Conservation (phyloP, 35 echinoderm and acorn worm species). For the Heliocidaris erythrogramma region DNA sequence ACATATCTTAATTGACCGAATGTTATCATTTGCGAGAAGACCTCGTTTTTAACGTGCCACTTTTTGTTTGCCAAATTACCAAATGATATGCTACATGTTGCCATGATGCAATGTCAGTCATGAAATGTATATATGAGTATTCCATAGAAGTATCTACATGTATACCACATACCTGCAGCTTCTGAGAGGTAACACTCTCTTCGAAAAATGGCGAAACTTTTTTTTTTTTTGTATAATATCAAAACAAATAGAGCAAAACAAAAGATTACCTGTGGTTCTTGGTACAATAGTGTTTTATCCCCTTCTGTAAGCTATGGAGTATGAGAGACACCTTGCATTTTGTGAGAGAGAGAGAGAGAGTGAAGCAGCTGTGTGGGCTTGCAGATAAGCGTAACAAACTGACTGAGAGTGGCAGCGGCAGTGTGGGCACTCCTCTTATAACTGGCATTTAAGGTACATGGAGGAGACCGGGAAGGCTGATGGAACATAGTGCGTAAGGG, state of each 20-base stretch:
- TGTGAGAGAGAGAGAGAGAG: not conserved
- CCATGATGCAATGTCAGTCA: too few relatives aligned
- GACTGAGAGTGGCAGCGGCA: not conserved
- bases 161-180: too few relatives aligned
- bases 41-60: too few relatives aligned
- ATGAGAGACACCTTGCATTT: not conserved
- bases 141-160: too few relatives aligned
- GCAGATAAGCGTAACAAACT: not conserved
- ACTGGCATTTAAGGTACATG: not conserved
- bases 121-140: too few relatives aligned
- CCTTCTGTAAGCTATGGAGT: not conserved
- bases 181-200: too few relatives aligned
- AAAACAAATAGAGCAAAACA: not conserved
- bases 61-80: too few relatives aligned
- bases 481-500: not conserved
- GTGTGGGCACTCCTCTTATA: not conserved
- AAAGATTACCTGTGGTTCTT: not conserved
- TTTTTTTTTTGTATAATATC: not conserved
- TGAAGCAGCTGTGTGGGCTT: not conserved
- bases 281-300: not conserved
- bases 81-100: too few relatives aligned
- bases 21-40: too few relatives aligned
- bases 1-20: too few relatives aligned
- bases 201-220: too few relatives aligned
- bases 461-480: not conserved